Conservation (phyloP, 2,113 vertebrate genomes). For the Nycticorax nycticorax region DNA sequence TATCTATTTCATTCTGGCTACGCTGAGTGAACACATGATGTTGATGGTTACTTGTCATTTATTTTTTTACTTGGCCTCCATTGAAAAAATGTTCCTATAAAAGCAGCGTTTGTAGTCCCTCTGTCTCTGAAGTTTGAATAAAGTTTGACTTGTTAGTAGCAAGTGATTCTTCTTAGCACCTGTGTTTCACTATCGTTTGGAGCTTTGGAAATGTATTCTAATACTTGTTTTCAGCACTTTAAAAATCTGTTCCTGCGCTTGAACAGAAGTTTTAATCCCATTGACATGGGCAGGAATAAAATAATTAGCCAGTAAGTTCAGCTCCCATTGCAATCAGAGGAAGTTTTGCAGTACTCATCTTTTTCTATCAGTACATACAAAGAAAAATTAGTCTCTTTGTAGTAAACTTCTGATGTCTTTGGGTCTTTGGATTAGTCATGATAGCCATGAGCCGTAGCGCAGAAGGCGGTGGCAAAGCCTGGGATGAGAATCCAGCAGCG, state of each 20-base stretch:
- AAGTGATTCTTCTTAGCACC: not conserved
- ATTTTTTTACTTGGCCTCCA: not conserved
- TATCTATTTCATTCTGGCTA: slow-evolving; percentile 79
- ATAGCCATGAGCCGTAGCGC: not conserved
- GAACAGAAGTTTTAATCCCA: not conserved
- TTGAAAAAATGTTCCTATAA: not conserved
- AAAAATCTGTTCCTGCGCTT: fast-evolving
- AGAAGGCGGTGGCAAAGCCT: not conserved
- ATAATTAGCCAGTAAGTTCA: not conserved
- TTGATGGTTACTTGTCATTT: slow-evolving; percentile 1
- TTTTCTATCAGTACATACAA: not conserved
- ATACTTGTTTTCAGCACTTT: not conserved
- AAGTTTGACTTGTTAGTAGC: not conserved
- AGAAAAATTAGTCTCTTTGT: not conserved
- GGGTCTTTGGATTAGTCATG: not conserved
- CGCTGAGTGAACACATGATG: slow-evolving; percentile 35
- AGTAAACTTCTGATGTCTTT: not conserved
- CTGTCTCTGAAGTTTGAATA: not conserved
- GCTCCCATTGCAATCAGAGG: not conserved
- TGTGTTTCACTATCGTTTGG: not conserved
- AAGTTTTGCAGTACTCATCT: not conserved
- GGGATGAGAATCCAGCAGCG: not conserved
- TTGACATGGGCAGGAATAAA: not conserved
- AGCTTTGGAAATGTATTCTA: not conserved
- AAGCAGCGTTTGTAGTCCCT: not conserved